Evolutionary conservation across 2,888 invertebrate species (phyloP), one percentile per base, ranked within the genome.

Genomic region (Drosophila heteroneura): DNA sequence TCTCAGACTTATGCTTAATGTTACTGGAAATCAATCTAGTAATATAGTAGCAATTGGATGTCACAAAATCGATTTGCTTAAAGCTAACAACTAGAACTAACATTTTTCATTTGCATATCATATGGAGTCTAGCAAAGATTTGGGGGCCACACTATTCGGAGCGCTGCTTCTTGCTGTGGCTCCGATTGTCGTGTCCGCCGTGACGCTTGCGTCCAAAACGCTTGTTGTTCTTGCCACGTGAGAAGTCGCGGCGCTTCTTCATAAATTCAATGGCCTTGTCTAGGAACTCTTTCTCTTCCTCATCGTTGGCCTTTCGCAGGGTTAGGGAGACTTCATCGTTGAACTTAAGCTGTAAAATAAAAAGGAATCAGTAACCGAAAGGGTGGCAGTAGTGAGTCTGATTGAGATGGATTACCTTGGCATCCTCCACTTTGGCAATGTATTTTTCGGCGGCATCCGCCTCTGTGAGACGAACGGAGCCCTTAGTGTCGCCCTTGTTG

Each of bases 401-500:
- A 28, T 37, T 44, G 1, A 2, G 7, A 16, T 0, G 9, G 3
- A 94, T 94, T 26, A 96, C 93, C 94, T 95, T 96, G 2, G 95
- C 95, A 64, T 96, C 95, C 1, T 95, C 94, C 57, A 96, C 93
- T 91, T 96, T 96, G 53, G 95, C 95, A 26, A 95, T 88, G 62
- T 96, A 92, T 63, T 95, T 94, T 74, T 95, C 95, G 0, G 97
- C 97, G 10, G 95, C 93, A 91, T 96, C 95, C 88, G 96, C 96
- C 72, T 95, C 95, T 5, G 95, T 93, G 61, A 97, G 94, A 51
- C 97, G 95, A 26, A 97, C 94, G 93, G 96, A 96, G 1, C 97
- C 98, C 83, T 96, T 95, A 6, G 94, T 93, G 78, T 97, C 96
- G 0, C 97, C 97, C 61, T 95, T 95, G 81, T 95, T 95, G 92